phyloP scores from a whole-genome alignment of 1,140 invertebrate genomes.

The Leptonema lineaticorne region DNA sequence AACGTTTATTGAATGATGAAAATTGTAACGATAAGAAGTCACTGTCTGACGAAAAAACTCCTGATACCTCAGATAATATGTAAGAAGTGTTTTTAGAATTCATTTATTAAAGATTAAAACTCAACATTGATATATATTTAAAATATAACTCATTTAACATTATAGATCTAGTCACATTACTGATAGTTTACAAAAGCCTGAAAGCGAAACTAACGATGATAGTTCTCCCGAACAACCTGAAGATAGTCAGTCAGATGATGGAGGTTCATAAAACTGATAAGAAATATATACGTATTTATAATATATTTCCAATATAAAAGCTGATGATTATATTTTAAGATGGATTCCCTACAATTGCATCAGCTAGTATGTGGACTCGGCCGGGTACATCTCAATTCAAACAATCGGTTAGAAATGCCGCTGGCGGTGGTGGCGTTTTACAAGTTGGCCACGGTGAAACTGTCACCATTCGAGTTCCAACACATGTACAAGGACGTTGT shows the following conservation, averaged over 20 bases:
- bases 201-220: constrained; percentile 33
- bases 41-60: constrained; percentile 1
- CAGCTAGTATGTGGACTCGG: constrained; percentile 93
- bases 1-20: constrained; percentile 27
- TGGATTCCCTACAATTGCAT: constrained; percentile 57
- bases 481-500: constrained; percentile 89
- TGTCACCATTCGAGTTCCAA: constrained; percentile 96
- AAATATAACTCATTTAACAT: too few relatives aligned
- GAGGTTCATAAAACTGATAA: constrained; percentile 22
- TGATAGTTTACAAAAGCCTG: constrained; percentile 26
- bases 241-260: constrained; percentile 39
- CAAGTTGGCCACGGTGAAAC: constrained; percentile 97
- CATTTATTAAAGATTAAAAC: too few relatives aligned
- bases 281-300: not conserved
- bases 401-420: constrained; percentile 80
- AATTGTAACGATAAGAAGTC: constrained; percentile 25
- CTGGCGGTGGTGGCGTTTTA: constrained; percentile 91
- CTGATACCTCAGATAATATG: not conserved
- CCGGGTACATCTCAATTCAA: constrained; percentile 92
- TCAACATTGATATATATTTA: too few relatives aligned
- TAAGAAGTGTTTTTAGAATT: constrained; percentile 12
- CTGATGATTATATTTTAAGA: constrained; percentile 40
- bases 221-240: constrained; percentile 36
- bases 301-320: not conserved
- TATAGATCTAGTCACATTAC: constrained; percentile 29